A percentile compares a stretch with the other conserved stretches of the same genome.
Evolutionary conservation across 2,797 vertebrate species (phyloP).

Genomic region (Mormyrops attenuatus): DNA sequence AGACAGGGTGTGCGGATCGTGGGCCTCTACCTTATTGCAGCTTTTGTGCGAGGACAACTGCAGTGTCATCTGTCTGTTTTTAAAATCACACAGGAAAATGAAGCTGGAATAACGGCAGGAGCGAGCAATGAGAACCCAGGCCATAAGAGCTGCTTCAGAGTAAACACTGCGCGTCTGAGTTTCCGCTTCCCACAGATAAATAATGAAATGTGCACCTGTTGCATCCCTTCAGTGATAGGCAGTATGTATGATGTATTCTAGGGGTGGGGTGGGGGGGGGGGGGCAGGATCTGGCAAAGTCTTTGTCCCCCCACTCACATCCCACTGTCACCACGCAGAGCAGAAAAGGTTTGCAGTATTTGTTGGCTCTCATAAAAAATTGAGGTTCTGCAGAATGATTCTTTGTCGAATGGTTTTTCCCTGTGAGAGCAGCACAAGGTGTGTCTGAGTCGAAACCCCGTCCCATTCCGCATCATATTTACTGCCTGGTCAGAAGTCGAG

Average conservation of each 20-base stretch:
- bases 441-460: neutral
- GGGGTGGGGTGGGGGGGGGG: neutral
- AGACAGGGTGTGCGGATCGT: neutral
- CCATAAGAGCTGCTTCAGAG: neutral
- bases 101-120: neutral
- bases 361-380: neutral
- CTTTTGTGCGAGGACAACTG: neutral
- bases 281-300: neutral
- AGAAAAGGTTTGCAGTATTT: neutral
- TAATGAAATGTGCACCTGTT: neutral
- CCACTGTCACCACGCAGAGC: neutral
- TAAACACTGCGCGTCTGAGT: neutral
- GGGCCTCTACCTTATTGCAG: neutral
- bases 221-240: neutral
- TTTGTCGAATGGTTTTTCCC: neutral
- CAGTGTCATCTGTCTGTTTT: neutral
- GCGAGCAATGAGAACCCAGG: neutral
- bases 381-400: neutral
- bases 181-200: neutral
- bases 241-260: neutral
- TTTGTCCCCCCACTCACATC: neutral
- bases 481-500: neutral
- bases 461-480: neutral
- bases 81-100: neutral
- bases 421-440: neutral